Base-by-base conservation (phyloP, 2,797 vertebrate species). In the Cetoscarus ocellatus region DNA sequence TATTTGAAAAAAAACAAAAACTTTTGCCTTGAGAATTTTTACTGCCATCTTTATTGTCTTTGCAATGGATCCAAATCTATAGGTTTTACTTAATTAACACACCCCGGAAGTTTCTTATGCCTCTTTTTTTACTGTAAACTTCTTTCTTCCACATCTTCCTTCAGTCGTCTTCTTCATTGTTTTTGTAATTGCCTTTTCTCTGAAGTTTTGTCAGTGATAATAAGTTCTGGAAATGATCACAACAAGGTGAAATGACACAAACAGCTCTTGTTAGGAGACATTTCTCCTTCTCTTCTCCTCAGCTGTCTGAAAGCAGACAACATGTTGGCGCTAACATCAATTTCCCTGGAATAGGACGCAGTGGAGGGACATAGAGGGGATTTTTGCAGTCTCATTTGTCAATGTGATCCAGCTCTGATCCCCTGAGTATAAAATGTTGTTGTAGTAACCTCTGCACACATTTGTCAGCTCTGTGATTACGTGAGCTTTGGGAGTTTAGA, bases 331-430 rank as follows among this genome's bases (percentile, higher is more conserved):
- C 43, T 0, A 5, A 14, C 69, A 80, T 75, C 54, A 27, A 34
- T 75, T 75, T 72, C 47, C n/a, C 73, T 48, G 49, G 50, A 85
- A 80, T 67, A 64, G 73, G 63, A 57, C 54, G n/a, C 64, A n/a
- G 51, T 0, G 12, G 53, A 36, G 48, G 34, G 50, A 47, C n/a
- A 6, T 42, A 58, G 18, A 19, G 40, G 34, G 12, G 67, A 47
- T 64, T 53, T 67, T 12, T 38, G 10, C 18, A 55, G 61, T 47
- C 67, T 82, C 58, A 58, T 80, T 80, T 67, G 56, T 85, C 73
- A 82, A 10, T 36, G 38, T 57, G 53, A 63, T 47, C 15, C 40
- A 2, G 7, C 67, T 57, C 2, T 4, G 35, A 35, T 73, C 66
- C 69, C 64, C 44, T 1, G 62, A 70, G 69, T 18, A 61, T 44